These are phyloP conservation scores for Corythaeola cristata DNA, from an alignment of 2,113 vertebrate genomes.

Conservation along the genomic window DNA sequence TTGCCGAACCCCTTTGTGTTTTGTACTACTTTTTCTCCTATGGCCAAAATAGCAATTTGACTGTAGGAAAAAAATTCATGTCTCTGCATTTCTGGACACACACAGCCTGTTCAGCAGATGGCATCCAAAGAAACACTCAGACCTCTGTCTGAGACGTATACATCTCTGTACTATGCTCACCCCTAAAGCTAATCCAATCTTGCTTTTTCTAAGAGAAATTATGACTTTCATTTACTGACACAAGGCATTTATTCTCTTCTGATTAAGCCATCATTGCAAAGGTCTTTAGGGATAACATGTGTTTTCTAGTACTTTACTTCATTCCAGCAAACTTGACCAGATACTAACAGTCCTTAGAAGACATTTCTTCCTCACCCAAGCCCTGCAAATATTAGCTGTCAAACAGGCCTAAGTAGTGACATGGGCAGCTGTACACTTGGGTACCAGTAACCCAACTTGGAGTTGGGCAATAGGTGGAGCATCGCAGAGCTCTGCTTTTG, in stretches of 20 bases:
- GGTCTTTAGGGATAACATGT: neutral
- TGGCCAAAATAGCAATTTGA: neutral
- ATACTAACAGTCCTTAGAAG: neutral
- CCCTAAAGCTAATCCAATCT: neutral
- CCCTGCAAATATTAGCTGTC: neutral
- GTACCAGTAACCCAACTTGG: neutral
- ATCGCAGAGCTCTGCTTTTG: neutral
- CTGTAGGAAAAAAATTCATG: neutral
- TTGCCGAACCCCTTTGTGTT: neutral
- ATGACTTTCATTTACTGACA: neutral
- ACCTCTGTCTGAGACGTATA: neutral
- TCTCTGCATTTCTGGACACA: neutral
- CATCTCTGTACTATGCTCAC: neutral
- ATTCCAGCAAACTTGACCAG: neutral
- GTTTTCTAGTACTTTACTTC: neutral
- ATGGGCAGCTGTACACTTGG: accelerated
- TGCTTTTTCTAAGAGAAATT: neutral
- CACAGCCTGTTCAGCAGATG: neutral
- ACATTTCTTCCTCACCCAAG: neutral
- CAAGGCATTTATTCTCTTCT: neutral
- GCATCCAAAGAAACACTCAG: neutral
- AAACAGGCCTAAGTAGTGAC: neutral
- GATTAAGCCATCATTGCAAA: neutral
- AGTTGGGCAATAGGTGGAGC: neutral
- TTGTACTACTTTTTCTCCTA: neutral